Percentiles rank a stretch among this genome's conserved stretches.
These are phyloP conservation scores for Platyscapa corneri DNA, from an alignment of 1,140 invertebrate genomes.

Conservation along the genomic window DNA sequence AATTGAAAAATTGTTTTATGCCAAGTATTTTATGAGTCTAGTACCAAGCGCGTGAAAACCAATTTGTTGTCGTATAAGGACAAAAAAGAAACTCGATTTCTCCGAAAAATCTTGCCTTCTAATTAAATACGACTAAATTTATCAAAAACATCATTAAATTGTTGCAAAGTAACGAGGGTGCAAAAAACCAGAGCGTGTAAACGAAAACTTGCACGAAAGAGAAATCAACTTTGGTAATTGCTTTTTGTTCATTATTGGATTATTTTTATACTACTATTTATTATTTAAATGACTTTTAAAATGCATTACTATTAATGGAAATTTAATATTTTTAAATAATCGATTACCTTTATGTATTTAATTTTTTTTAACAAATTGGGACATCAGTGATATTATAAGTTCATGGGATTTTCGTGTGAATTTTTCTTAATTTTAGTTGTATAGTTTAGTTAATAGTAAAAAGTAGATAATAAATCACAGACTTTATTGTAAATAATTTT, in stretches of 20 bases:
- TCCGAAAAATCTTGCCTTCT: conserved; percentile 52
- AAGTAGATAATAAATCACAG: too few species aligned
- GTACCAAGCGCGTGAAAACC: conserved; percentile 33
- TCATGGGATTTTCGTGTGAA: too few species aligned
- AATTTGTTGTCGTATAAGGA: neutral
- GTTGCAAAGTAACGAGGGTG: conserved; percentile 11
- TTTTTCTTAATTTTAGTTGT: too few species aligned
- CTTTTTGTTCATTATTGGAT: neutral
- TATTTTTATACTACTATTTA: too few species aligned
- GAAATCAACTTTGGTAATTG: neutral
- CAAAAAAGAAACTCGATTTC: neutral
- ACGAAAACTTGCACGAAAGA: conserved; percentile 17
- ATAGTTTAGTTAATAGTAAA: too few species aligned
- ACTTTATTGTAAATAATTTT: too few species aligned
- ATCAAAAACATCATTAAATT: conserved; percentile 66
- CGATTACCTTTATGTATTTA: too few species aligned
- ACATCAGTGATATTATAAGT: too few species aligned
- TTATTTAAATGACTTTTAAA: too few species aligned
- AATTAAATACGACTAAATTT: conserved; percentile 68
- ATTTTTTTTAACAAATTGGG: too few species aligned
- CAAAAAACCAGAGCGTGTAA: conserved; percentile 15
- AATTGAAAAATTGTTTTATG: conserved; percentile 65
- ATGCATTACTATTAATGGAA: too few species aligned
- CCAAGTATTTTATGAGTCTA: conserved; percentile 66
- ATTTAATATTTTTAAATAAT: too few species aligned